These are phyloP conservation scores for Oncorhynchus gorbuscha DNA, from an alignment of 2,113 vertebrate species.

Conservation along the genomic window DNA sequence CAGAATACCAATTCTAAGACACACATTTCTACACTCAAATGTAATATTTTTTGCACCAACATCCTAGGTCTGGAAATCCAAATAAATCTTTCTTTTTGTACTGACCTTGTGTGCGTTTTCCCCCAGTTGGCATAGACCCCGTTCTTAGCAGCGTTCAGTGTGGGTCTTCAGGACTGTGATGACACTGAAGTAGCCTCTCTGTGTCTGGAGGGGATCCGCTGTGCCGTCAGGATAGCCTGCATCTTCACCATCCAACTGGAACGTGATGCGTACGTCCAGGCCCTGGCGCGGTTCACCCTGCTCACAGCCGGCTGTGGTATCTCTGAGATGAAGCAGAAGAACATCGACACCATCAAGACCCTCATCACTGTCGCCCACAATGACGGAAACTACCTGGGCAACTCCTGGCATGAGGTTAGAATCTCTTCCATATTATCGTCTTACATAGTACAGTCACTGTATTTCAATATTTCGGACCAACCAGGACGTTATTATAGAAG, in stretches of 20 bases:
- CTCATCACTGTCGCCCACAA: constrained; percentile 87
- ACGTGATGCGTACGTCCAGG: constrained; percentile 85
- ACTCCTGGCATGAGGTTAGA: constrained; percentile 86
- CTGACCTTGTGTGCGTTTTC: neutral
- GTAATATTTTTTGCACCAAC: too few relatives aligned
- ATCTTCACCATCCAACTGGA: constrained; percentile 90
- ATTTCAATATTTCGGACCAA: too few relatives aligned
- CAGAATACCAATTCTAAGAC: too few relatives aligned
- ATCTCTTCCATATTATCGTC: neutral
- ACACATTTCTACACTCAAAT: too few relatives aligned
- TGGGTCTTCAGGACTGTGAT: constrained; percentile 88
- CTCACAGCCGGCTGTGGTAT: constrained; percentile 86
- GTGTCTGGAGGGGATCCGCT: constrained; percentile 87
- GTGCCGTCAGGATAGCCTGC: constrained; percentile 87
- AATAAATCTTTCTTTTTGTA: neutral
- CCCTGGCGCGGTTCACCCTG: constrained; percentile 85
- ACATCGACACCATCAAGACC: constrained; percentile 93
- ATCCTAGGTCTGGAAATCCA: too few relatives aligned
- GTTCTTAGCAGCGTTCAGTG: constrained; percentile 88
- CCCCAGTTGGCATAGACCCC: constrained; percentile 87
- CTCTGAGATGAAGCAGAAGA: constrained; percentile 90
- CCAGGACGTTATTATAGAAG: too few relatives aligned
- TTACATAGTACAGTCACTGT: neutral
- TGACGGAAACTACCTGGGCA: constrained; percentile 86
- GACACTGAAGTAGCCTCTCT: constrained; percentile 88